Conservation (phyloP, 2,888 invertebrate species). For the Eretmocerus hayati region DNA sequence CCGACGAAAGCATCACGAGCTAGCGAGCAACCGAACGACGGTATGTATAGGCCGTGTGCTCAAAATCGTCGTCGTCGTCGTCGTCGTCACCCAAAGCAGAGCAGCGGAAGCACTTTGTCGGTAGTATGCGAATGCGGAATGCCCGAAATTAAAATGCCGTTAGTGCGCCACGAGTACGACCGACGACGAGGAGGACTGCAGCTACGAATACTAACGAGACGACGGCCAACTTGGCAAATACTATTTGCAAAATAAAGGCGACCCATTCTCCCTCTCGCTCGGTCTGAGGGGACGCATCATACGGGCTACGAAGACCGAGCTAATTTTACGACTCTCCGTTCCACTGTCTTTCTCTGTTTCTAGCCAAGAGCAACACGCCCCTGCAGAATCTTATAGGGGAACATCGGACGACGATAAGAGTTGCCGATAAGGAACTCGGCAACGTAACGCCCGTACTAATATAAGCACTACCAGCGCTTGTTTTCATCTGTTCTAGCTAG, state of each 20-base stretch:
- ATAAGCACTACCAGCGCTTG: too few relatives aligned
- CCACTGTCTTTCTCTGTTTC: too few relatives aligned
- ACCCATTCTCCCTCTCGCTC: too few relatives aligned
- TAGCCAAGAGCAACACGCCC: too few relatives aligned
- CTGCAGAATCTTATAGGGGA: too few relatives aligned
- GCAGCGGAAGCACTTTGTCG: slow-evolving; percentile 27
- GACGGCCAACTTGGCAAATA: slow-evolving; percentile 31
- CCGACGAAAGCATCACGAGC: too few relatives aligned
- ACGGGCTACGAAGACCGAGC: too few relatives aligned
- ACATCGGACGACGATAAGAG: slow-evolving; percentile 9
- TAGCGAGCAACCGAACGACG: background rate
- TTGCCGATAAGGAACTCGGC: background rate
- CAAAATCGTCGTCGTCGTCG: background rate
- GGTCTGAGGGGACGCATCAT: too few relatives aligned
- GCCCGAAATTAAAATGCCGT: slow-evolving; percentile 35
- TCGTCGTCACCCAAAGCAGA: background rate
- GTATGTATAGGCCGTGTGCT: background rate
- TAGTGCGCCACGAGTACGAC: slow-evolving; percentile 21
- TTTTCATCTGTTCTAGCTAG: too few relatives aligned
- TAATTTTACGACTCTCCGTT: too few relatives aligned
- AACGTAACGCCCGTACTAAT: too few relatives aligned
- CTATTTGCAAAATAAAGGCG: slow-evolving; percentile 37
- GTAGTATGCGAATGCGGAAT: slow-evolving; percentile 29
- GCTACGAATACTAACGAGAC: slow-evolving; percentile 33
- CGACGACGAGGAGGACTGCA: slow-evolving; percentile 23